A percentile compares a stretch with the other conserved stretches of the same genome.
Evolutionary conservation across 2,888 invertebrate genomes (phyloP).

Genomic region (Callyntrura sp.): DNA sequence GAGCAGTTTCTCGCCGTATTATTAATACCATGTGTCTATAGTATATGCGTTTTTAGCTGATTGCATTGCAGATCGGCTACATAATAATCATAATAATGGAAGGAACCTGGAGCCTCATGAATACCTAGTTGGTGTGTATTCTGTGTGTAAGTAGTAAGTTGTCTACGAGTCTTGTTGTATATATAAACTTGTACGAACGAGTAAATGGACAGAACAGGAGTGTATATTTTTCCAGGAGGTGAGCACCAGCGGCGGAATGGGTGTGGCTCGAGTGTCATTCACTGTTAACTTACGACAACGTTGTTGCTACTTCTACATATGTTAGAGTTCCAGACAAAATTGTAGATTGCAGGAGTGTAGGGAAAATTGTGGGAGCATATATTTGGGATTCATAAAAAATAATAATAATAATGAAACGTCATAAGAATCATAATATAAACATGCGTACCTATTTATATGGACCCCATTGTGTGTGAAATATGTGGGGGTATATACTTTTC

Average conservation of each 20-base stretch:
- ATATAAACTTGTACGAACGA: neutral
- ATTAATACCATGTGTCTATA: no score
- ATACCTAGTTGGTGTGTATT: conserved; percentile 35
- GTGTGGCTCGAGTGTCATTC: conserved; percentile 66
- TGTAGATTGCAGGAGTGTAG: conserved; percentile 30
- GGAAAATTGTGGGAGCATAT: conserved; percentile 40
- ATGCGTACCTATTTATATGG: neutral
- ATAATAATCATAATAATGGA: conserved; percentile 46
- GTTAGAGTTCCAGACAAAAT: no score
- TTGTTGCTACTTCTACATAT: conserved; percentile 14
- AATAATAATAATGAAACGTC: conserved; percentile 4
- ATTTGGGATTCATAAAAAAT: conserved; percentile 60
- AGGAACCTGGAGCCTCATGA: conserved; percentile 52
- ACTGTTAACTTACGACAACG: conserved; percentile 59
- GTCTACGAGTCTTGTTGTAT: no score
- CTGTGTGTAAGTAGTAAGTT: no score
- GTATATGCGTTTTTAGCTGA: conserved; percentile 46
- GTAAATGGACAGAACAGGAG: neutral
- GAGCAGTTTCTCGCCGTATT: no score
- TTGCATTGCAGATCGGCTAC: conserved; percentile 35
- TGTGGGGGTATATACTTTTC: neutral
- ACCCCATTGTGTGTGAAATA: neutral
- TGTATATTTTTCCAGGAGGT: conserved; percentile 40
- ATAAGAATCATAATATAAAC: conserved; percentile 5
- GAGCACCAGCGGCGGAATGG: conserved; percentile 32